Base-by-base conservation (phyloP, 2,113 vertebrate species). In the Oreotrochilus melanogaster region DNA sequence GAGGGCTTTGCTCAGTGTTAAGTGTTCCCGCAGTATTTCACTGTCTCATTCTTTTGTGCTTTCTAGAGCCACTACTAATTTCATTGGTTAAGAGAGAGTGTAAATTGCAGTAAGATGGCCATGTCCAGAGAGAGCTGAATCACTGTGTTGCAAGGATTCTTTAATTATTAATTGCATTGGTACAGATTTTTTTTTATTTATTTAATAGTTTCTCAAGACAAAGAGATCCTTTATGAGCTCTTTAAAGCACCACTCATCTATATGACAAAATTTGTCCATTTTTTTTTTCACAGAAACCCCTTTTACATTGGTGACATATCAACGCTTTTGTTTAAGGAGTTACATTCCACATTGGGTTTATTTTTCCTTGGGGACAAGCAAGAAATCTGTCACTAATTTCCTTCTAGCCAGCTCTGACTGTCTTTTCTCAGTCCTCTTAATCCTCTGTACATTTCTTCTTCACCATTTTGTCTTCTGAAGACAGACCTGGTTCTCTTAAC, bases 1-100 rank as follows among this genome's bases (percentile, higher is more conserved):
- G 83, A 93, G 42, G 76, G 48, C 93, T 96, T 97, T 97, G 94
- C 93, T 95, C 93, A 86, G 35, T 48, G 70, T 61, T 94, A 93
- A 92, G 84, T 83, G 50, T 69, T 96, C 79, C 83, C 95, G 66
- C 86, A 95, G 79, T 87, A 85, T 91, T 96, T 92, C 62, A 83
- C 72, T 78, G 76, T 75, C 70, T 94, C 75, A n/a, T 96, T 94
- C 58, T 76, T 87, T 94, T 88, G 84, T 86, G 94, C 78, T 93
- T 93, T 88, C 79, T 94, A 95, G 91, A 95, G 69, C 85, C 76
- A 65, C 33, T 84, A 7, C 75, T 90, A 86, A 96, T 93, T 48
- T 65, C 0, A 1, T 69, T 75, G 83, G 57, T 94, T 90, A 76
- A 89, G 53, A 58, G 61, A 85, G 54, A 75, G 65, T 78, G 69